Conservation (phyloP, 2,888 invertebrate species). For the Ceramica pisi region DNA sequence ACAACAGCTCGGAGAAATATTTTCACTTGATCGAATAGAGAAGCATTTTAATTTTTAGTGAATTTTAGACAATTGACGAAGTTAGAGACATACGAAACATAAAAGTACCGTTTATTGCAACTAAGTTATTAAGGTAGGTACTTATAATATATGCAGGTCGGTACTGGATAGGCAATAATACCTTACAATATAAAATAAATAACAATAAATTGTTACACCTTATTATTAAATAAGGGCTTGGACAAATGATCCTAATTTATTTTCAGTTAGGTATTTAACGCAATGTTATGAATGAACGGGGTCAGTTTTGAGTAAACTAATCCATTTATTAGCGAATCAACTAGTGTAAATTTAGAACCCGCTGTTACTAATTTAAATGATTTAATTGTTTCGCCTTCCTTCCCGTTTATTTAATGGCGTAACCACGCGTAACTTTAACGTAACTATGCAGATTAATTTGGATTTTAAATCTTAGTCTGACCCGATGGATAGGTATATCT, state of each 20-base stretch:
- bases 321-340: slow-evolving; percentile 9
- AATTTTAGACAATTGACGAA: no score
- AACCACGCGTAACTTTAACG: not conserved
- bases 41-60: no score
- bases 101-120: no score
- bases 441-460: not conserved
- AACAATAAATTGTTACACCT: not conserved
- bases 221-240: not conserved
- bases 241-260: no score
- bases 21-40: no score
- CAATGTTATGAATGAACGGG: slow-evolving; percentile 45
- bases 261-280: not conserved
- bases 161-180: not conserved
- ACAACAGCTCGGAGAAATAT: no score
- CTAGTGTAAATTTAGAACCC: not conserved
- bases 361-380: slow-evolving; percentile 21
- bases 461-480: no score
- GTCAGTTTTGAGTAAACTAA: slow-evolving; percentile 1
- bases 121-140: no score
- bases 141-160: not conserved
- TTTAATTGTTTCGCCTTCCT: slow-evolving; percentile 23
- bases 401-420: slow-evolving; percentile 18
- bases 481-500: no score
- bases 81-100: no score
- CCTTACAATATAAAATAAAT: no score